These are phyloP conservation scores for Drosophila pruinosa DNA, from an alignment of 1,140 invertebrate genomes.

Conservation along the genomic window DNA sequence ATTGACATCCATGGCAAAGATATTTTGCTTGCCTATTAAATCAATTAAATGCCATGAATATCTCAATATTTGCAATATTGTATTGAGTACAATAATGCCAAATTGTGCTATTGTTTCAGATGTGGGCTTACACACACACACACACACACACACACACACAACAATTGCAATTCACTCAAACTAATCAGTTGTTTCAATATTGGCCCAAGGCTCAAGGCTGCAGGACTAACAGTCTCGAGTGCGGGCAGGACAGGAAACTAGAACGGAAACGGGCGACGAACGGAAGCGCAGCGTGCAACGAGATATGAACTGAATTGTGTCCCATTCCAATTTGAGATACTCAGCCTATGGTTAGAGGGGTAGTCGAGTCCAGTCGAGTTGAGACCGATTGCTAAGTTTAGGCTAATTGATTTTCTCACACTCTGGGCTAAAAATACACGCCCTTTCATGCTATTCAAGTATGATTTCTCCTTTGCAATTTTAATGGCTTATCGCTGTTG, in stretches of 20 bases:
- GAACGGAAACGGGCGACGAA: conserved; percentile 45
- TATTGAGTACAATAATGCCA: conserved; percentile 51
- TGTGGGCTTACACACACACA: conserved; percentile 4
- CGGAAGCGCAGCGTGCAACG: conserved; percentile 35
- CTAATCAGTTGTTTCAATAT: conserved; percentile 80
- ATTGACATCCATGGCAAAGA: conserved; percentile 16
- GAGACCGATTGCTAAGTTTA: conserved; percentile 15
- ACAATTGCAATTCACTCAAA: conserved; percentile 66
- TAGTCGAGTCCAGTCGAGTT: neutral
- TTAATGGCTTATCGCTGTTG: conserved; percentile 29
- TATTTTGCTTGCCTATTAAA: conserved; percentile 42
- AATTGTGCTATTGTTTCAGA: conserved; percentile 50
- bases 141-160: neutral
- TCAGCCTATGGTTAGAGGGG: neutral
- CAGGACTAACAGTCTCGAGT: conserved; percentile 14
- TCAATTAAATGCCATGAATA: conserved; percentile 71
- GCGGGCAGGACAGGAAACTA: conserved; percentile 51
- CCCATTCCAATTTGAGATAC: neutral
- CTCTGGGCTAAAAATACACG: conserved; percentile 18
- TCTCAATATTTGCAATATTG: conserved; percentile 55
- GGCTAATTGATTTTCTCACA: conserved; percentile 73
- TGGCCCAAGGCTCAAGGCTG: conserved; percentile 41
- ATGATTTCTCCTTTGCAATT: conserved; percentile 18
- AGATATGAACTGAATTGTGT: conserved; percentile 28
- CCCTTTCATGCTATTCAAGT: neutral